These are phyloP conservation scores for Epinephelus moara DNA, from an alignment of 2,113 vertebrate species.

Conservation along the genomic window DNA sequence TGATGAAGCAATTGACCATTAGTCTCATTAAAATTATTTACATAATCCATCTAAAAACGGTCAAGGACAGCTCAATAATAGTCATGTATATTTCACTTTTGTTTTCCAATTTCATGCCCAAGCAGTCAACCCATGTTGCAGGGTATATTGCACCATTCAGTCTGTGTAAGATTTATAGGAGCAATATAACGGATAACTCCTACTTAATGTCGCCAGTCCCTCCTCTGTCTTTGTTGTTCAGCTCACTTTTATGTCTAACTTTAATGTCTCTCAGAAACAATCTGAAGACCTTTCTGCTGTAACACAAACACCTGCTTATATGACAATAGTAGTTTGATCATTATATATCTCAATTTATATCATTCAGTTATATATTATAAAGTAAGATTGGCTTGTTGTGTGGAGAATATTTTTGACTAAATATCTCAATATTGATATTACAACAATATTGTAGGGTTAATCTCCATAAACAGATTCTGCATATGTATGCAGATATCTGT, in stretches of 20 bases:
- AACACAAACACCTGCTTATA: neutral
- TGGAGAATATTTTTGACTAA: no score
- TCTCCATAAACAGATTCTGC: no score
- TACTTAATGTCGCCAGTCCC: slow-evolving; percentile 59
- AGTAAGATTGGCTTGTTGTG: no score
- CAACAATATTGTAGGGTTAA: no score
- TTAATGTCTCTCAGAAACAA: slow-evolving; percentile 54
- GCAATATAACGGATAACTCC: slow-evolving; percentile 74
- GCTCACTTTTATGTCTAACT: slow-evolving; percentile 42
- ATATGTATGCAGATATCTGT: no score
- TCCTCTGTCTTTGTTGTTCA: slow-evolving; percentile 56
- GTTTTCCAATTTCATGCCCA: slow-evolving; percentile 80
- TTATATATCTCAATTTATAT: neutral
- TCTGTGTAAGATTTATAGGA: slow-evolving; percentile 71
- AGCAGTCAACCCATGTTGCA: slow-evolving; percentile 67
- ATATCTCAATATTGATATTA: no score
- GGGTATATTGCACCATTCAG: slow-evolving; percentile 69
- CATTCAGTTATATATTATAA: neutral
- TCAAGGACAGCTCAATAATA: slow-evolving; percentile 36
- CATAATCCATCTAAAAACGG: slow-evolving; percentile 35
- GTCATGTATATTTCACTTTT: slow-evolving; percentile 67
- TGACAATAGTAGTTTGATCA: neutral
- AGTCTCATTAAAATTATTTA: slow-evolving; percentile 15
- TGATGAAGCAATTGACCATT: neutral
- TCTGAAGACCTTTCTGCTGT: neutral